Conservation (phyloP, 2,113 vertebrate genomes). For the Xenopus borealis region DNA sequence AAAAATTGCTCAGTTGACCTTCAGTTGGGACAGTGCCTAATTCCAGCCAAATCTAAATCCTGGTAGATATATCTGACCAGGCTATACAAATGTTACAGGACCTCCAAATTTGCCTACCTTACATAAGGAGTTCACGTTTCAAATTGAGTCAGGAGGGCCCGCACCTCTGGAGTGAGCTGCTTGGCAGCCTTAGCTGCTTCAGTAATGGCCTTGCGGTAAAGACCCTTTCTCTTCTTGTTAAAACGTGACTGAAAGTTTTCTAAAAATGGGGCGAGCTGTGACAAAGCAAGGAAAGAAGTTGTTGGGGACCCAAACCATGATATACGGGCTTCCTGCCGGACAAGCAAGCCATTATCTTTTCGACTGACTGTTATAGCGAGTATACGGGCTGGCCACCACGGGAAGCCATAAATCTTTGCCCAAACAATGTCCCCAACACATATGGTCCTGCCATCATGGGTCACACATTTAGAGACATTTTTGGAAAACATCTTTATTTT, state of each 20-base stretch:
- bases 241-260: slow-evolving; percentile 97
- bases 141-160: slow-evolving; percentile 93
- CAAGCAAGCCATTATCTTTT: slow-evolving; percentile 85
- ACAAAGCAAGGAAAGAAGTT: slow-evolving; percentile 91
- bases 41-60: slow-evolving; percentile 50
- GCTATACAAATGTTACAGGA: slow-evolving; percentile 49
- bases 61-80: slow-evolving; percentile 53
- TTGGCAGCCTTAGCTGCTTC: slow-evolving; percentile 95
- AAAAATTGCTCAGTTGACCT: background rate
- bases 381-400: slow-evolving; percentile 97
- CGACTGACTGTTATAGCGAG: slow-evolving; percentile 89
- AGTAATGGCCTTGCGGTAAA: slow-evolving; percentile 94
- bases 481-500: slow-evolving; percentile 91
- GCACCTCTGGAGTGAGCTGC: slow-evolving; percentile 95
- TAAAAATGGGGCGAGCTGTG: slow-evolving; percentile 91
- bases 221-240: slow-evolving; percentile 96
- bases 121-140: slow-evolving; percentile 82
- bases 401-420: slow-evolving; percentile 98
- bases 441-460: slow-evolving; percentile 89
- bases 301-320: slow-evolving; percentile 98
- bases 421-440: slow-evolving; percentile 98
- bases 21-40: background rate
- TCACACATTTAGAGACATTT: slow-evolving; percentile 88
- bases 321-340: slow-evolving; percentile 91
- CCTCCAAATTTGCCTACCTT: slow-evolving; percentile 71